phyloP scores from a whole-genome alignment of 2,113 vertebrate species.

The Thinocorus orbignyianus region DNA sequence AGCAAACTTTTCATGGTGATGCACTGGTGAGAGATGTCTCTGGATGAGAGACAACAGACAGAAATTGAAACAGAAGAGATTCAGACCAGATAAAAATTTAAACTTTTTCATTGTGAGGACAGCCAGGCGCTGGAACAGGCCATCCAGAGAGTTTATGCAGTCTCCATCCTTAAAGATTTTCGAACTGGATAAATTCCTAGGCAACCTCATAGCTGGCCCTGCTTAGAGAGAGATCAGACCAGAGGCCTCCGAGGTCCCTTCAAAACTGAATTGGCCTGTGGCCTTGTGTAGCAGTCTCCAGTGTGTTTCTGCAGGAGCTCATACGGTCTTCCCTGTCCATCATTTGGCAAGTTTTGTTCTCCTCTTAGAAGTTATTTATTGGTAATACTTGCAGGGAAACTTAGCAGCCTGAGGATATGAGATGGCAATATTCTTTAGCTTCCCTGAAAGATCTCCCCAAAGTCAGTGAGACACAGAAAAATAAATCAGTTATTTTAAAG shows the following conservation, averaged over 20 bases:
- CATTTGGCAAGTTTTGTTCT: not conserved
- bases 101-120: not conserved
- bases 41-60: not conserved
- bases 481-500: not conserved
- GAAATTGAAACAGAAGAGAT: not conserved
- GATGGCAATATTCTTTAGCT: not conserved
- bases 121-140: not conserved
- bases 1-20: not conserved
- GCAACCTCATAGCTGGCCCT: not conserved
- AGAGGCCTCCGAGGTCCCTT: not conserved
- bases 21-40: not conserved
- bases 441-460: not conserved
- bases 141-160: not conserved
- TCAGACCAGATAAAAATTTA: not conserved
- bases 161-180: not conserved
- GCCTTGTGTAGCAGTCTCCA: not conserved
- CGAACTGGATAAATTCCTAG: not conserved
- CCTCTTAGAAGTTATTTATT: not conserved
- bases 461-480: not conserved
- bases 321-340: not conserved
- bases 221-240: not conserved
- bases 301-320: not conserved
- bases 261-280: not conserved
- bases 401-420: not conserved
- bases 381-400: not conserved